Conservation (phyloP, 2,888 invertebrate genomes). For the Calephelis perditalis region DNA sequence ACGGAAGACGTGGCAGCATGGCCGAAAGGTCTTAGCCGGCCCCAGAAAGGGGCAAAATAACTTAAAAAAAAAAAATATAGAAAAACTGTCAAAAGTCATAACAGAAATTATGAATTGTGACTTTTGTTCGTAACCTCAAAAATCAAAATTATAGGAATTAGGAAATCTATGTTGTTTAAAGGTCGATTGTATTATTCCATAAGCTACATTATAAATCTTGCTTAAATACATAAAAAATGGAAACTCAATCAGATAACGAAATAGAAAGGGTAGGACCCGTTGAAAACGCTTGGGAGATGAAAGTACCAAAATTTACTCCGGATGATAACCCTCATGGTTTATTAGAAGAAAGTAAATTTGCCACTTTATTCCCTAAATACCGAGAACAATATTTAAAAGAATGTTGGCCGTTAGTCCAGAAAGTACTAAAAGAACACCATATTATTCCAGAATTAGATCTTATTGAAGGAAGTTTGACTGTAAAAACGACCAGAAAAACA, state of each 20-base stretch:
- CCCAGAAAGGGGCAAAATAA: too few relatives aligned
- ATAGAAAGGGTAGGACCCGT: slow-evolving; percentile 75
- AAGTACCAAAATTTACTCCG: slow-evolving; percentile 91
- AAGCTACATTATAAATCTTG: too few relatives aligned
- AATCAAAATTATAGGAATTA: too few relatives aligned
- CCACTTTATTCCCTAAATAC: slow-evolving; percentile 97
- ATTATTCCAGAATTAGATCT: slow-evolving; percentile 94
- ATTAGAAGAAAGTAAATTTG: slow-evolving; percentile 96
- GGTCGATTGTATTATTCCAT: too few relatives aligned
- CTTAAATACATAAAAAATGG: slow-evolving; percentile 16
- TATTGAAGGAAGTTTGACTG: slow-evolving; percentile 96
- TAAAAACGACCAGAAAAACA: slow-evolving; percentile 95
- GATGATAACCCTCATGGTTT: slow-evolving; percentile 94
- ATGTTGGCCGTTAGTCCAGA: slow-evolving; percentile 96
- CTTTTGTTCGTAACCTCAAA: too few relatives aligned
- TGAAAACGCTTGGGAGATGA: slow-evolving; percentile 91
- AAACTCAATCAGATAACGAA: slow-evolving; percentile 35
- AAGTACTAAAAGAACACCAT: slow-evolving; percentile 86
- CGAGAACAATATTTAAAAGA: slow-evolving; percentile 96
- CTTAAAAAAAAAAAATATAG: too few relatives aligned
- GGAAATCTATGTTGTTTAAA: too few relatives aligned
- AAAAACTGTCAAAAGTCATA: too few relatives aligned
- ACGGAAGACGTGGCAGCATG: too few relatives aligned
- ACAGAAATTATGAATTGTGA: too few relatives aligned
- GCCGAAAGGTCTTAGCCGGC: too few relatives aligned